Evolutionary conservation across 2,888 invertebrate species (phyloP).

Genomic region (Aelia acuminata): DNA sequence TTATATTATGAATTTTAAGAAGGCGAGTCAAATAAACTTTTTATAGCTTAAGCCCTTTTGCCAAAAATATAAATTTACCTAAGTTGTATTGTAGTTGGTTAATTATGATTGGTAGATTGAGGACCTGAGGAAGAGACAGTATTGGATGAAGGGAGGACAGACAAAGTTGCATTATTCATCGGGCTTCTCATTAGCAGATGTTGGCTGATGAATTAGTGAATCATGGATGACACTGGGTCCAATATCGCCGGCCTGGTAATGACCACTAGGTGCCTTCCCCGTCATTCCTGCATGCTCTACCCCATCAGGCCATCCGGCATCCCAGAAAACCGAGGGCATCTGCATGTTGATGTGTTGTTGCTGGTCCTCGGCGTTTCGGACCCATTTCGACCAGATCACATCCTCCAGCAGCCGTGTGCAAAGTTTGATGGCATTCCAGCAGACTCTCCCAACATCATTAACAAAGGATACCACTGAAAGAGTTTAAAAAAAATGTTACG

Average conservation of each 20-base stretch:
- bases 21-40: no score
- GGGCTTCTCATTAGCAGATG: constrained; percentile 64
- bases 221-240: constrained; percentile 60
- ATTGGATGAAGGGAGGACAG: not conserved
- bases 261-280: not conserved
- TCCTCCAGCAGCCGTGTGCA: no score
- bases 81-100: not conserved
- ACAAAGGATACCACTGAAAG: no score
- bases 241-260: not conserved
- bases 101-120: not conserved
- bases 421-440: no score
- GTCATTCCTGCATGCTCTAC: not conserved
- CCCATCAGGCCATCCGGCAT: not conserved
- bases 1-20: no score
- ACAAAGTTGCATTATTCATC: constrained; percentile 61
- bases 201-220: constrained; percentile 64
- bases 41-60: no score
- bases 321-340: not conserved
- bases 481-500: no score
- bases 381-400: not conserved
- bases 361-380: not conserved
- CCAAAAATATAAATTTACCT: not conserved
- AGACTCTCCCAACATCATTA: no score
- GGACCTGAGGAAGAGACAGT: not conserved
- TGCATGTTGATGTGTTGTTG: not conserved